phyloP scores from a whole-genome alignment of 2,888 invertebrate genomes.

The Habrosyne pyritoides region DNA sequence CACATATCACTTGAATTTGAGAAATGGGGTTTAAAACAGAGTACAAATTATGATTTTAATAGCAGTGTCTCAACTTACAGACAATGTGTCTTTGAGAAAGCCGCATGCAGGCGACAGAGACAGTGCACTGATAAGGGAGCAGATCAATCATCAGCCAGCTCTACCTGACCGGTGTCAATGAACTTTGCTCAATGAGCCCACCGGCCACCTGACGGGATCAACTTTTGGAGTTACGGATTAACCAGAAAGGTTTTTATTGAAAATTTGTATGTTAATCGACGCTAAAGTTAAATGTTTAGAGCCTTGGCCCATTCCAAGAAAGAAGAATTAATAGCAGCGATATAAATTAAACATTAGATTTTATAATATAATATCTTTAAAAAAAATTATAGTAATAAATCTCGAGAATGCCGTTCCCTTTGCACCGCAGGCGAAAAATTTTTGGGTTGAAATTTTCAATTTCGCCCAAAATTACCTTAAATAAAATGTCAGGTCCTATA shows the following conservation, averaged over 20 bases:
- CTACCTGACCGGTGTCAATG: conserved; percentile 78
- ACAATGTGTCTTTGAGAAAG: conserved; percentile 79
- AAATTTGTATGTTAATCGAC: conserved; percentile 53
- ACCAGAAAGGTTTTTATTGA: conserved; percentile 53
- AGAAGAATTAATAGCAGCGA: conserved; percentile 36
- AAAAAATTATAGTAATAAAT: conserved; percentile 64
- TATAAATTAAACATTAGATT: conserved; percentile 53
- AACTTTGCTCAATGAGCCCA: conserved; percentile 54
- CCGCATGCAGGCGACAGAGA: conserved; percentile 80
- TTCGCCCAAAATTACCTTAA: conserved; percentile 68
- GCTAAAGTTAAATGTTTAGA: not conserved
- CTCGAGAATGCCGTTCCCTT: conserved; percentile 62
- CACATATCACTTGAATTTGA: conserved; percentile 9
- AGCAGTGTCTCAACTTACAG: conserved; percentile 60
- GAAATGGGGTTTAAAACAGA: not conserved
- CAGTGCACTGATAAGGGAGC: conserved; percentile 75
- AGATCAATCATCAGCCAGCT: conserved; percentile 80
- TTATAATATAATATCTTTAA: conserved; percentile 52
- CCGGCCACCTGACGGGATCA: conserved; percentile 70
- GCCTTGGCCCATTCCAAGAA: conserved; percentile 29
- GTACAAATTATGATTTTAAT: conserved; percentile 39
- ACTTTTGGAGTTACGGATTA: conserved; percentile 52
- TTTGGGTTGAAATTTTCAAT: conserved; percentile 70
- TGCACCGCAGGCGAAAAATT: conserved; percentile 70
- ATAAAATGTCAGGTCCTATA: conserved; percentile 77